Evolutionary conservation across 2,797 vertebrate species (phyloP).

Genomic region (Myotis findleyi): DNA sequence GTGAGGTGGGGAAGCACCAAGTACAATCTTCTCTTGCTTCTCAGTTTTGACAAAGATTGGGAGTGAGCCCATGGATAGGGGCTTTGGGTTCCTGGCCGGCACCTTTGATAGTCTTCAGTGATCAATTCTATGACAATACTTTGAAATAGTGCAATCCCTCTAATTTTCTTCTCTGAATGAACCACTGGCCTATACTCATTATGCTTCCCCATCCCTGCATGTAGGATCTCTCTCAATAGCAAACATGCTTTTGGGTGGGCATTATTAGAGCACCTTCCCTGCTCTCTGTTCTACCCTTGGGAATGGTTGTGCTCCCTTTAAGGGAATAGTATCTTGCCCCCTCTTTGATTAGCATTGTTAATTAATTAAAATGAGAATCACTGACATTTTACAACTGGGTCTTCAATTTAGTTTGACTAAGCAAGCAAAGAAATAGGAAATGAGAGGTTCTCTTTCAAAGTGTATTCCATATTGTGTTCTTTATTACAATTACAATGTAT

Average conservation of each 20-base stretch:
- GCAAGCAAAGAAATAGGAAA: background rate
- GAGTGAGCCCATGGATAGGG: background rate
- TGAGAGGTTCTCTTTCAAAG: conserved; percentile 13
- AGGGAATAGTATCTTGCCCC: background rate
- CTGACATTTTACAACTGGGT: background rate
- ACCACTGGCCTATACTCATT: background rate
- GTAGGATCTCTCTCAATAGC: background rate
- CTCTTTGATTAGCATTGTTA: background rate
- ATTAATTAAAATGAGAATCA: background rate
- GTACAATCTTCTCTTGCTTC: background rate
- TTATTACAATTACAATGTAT: conserved; percentile 11
- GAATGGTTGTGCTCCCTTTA: background rate
- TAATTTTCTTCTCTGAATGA: background rate
- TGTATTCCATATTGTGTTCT: conserved; percentile 24
- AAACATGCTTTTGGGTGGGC: background rate
- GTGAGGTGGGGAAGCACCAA: too few species aligned
- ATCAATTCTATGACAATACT: background rate
- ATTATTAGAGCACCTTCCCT: background rate
- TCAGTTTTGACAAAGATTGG: background rate
- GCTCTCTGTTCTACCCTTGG: background rate
- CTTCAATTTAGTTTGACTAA: conserved; percentile 35
- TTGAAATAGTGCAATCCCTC: background rate
- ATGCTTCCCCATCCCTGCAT: background rate
- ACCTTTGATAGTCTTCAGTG: background rate
- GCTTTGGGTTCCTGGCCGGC: background rate